Base-by-base conservation (phyloP, 2,113 vertebrate genomes). In the Camelus dromedarius region DNA sequence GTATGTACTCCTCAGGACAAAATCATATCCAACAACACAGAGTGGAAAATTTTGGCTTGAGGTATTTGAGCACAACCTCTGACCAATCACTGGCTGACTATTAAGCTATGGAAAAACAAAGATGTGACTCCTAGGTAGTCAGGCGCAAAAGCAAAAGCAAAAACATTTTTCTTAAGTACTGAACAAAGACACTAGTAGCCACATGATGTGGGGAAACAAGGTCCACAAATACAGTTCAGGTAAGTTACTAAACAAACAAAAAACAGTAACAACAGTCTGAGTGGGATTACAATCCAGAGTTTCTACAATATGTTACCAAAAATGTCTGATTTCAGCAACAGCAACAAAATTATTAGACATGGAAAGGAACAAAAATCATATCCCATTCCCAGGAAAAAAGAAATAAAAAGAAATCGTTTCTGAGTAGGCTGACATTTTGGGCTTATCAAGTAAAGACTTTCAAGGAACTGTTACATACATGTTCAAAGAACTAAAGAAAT, bases 401-500 rank as follows among this genome's bases (percentile, higher is more conserved):
- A 38, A 54, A 12, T 42, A 24, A 66, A 72, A 79, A 76, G 50
- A 89, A 66, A 67, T 15, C 46, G 9, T 38, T 13, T 89, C 62
- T 90, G 35, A 80, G 8, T 22, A 26, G 30, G 10, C 32, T 3
- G 26, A 79, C 1, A 46, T 91, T 83, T 95, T 88, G 30, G 35
- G 89, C 60, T 89, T 72, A 66, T 6, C 50, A 89, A 8, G 32
- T 48, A 64, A 91, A n/a, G 4, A 46, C 2, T 76, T 76, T 60
- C 58, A 91, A 83, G 42, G 8, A 86, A 14, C 5, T 91, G 50
- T 58, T 86, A 42, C 7, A 46, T 19, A 6, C 52, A 20, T 58
- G 32, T 42, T 87, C n/a, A 76, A 91, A 93, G 30, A 94, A 58
- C n/a, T 67, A 69, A 96, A 69, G 26, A 67, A 91, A 54, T 62